phyloP scores from a whole-genome alignment of 2,888 invertebrate species.

The Saturnia pavonia region DNA sequence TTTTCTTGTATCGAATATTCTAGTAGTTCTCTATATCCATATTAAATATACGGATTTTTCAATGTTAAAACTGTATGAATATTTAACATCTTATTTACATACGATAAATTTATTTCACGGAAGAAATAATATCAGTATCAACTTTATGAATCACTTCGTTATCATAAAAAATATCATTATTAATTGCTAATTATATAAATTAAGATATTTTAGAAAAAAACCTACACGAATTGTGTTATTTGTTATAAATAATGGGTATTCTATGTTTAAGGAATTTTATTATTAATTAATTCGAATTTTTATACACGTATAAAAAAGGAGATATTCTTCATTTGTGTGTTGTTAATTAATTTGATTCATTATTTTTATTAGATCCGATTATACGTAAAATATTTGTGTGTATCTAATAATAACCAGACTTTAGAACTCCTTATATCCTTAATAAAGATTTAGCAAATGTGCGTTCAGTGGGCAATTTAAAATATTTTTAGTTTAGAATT shows the following conservation, averaged over 20 bases:
- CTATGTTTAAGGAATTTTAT: not conserved
- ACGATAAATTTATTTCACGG: conserved; percentile 2
- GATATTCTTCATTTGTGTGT: too few relatives aligned
- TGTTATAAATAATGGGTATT: not conserved
- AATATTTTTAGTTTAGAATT: too few relatives aligned
- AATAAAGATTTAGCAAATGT: too few relatives aligned
- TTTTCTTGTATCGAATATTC: not conserved
- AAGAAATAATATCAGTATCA: not conserved
- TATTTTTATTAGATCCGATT: too few relatives aligned
- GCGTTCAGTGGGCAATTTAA: too few relatives aligned
- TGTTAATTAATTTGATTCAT: too few relatives aligned
- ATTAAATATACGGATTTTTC: not conserved
- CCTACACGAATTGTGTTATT: not conserved
- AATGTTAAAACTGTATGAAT: not conserved
- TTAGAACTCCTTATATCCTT: too few relatives aligned
- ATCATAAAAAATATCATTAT: not conserved
- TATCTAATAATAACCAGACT: too few relatives aligned
- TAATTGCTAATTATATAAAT: not conserved
- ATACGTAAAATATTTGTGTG: too few relatives aligned
- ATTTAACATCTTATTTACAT: not conserved
- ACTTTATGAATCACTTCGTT: not conserved
- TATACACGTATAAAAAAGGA: not conserved
- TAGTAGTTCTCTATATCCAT: not conserved
- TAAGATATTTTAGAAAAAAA: conserved; percentile 1
- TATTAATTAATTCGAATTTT: not conserved